A percentile compares a stretch with the other conserved stretches of the same genome.
These are phyloP conservation scores for Arion vulgaris DNA, from an alignment of 1,140 invertebrate species.

Conservation along the genomic window DNA sequence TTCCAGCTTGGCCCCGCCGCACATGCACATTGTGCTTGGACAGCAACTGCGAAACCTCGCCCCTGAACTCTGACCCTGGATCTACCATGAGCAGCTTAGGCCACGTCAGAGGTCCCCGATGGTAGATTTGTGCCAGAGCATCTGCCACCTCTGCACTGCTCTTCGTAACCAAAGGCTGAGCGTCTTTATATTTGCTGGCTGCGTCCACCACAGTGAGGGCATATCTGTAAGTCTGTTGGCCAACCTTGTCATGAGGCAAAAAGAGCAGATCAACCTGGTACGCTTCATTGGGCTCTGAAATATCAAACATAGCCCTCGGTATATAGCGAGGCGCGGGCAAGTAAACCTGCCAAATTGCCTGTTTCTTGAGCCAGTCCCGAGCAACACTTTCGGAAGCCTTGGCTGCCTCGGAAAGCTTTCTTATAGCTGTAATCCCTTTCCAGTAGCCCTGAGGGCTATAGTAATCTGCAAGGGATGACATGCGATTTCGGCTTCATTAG, in stretches of 20 bases:
- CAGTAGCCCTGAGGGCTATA: conserved; percentile 31
- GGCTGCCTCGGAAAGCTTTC: conserved; percentile 39
- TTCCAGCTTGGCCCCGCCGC: not conserved
- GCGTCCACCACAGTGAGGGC: not conserved
- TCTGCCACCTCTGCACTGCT: not conserved
- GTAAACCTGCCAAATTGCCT: conserved; percentile 39
- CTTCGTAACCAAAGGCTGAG: not conserved
- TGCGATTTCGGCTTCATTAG: not conserved
- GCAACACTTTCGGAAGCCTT: conserved; percentile 26
- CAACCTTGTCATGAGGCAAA: conserved; percentile 42
- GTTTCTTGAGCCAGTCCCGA: conserved; percentile 39
- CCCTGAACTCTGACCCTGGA: conserved; percentile 1
- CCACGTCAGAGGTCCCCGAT: not conserved
- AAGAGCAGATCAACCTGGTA: conserved; percentile 48
- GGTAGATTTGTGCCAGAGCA: conserved; percentile 8
- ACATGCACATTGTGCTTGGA: not conserved
- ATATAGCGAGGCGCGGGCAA: conserved; percentile 29
- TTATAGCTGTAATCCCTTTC: conserved; percentile 1
- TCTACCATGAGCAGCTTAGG: not conserved
- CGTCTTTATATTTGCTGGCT: not conserved
- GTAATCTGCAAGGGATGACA: conserved; percentile 21
- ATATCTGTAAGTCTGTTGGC: not conserved
- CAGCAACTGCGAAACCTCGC: not conserved
- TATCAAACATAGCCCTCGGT: conserved; percentile 35
- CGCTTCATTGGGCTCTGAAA: conserved; percentile 33